These are phyloP conservation scores for Leucopsar rothschildi DNA, from an alignment of 2,113 vertebrate species.

Conservation along the genomic window DNA sequence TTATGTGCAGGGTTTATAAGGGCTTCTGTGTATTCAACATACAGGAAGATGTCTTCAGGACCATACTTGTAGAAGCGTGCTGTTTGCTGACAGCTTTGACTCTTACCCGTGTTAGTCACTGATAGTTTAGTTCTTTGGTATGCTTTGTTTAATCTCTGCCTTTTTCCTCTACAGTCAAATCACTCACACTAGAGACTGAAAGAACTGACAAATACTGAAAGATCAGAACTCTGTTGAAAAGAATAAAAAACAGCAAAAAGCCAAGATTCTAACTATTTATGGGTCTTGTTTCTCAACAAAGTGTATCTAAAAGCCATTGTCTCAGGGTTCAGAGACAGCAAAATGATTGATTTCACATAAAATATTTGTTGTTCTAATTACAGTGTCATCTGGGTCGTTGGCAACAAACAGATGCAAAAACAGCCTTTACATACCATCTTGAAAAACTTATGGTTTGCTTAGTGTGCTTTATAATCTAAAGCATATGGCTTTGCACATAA, in stretches of 20 bases:
- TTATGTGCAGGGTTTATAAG: background rate
- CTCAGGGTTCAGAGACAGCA: constrained; percentile 71
- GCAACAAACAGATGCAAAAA: constrained; percentile 82
- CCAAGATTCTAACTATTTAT: constrained; percentile 60
- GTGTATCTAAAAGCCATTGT: constrained; percentile 66
- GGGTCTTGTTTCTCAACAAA: constrained; percentile 63
- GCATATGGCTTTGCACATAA: constrained; percentile 78
- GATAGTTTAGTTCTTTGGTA: background rate
- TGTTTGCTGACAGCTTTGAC: constrained; percentile 21
- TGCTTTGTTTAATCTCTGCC: constrained; percentile 31
- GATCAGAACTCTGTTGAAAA: constrained; percentile 6
- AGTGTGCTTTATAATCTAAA: constrained; percentile 81
- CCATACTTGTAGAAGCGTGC: background rate
- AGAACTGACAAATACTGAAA: constrained; percentile 47
- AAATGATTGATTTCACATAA: constrained; percentile 86
- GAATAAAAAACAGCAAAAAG: background rate
- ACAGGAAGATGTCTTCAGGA: background rate
- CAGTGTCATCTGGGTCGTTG: constrained; percentile 81
- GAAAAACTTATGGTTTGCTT: constrained; percentile 76
- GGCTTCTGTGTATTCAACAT: background rate
- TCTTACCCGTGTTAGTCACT: background rate
- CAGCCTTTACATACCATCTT: constrained; percentile 76
- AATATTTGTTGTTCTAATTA: constrained; percentile 86
- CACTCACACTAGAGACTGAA: constrained; percentile 41
- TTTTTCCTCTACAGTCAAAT: constrained; percentile 10